Evolutionary conservation across 2,797 vertebrate species (phyloP).

Genomic region (Myripristis murdjan): DNA sequence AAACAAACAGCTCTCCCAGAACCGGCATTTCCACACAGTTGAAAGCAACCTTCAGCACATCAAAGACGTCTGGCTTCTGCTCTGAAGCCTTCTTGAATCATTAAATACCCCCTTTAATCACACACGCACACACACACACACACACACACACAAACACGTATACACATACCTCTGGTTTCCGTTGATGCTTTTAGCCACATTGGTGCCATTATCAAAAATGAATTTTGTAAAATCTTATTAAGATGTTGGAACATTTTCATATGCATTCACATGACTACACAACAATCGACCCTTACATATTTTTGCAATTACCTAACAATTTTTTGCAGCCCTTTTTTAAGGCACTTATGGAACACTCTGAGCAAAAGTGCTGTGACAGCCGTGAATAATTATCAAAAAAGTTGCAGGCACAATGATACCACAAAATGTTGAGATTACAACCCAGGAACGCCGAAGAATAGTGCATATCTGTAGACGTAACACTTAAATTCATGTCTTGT

Average conservation of each 20-base stretch:
- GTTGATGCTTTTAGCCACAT: constrained; percentile 26
- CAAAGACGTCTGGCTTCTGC: constrained; percentile 44
- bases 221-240: constrained; percentile 18
- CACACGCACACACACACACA: constrained; percentile 7
- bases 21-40: constrained; percentile 18
- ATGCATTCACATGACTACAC: neutral
- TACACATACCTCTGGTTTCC: constrained; percentile 23
- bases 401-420: no score
- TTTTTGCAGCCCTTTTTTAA: no score
- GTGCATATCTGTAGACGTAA: neutral
- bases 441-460: neutral
- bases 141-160: constrained; percentile 11
- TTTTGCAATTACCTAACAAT: no score
- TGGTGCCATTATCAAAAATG: constrained; percentile 2
- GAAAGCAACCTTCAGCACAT: constrained; percentile 54
- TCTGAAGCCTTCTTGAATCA: constrained; percentile 55
- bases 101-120: constrained; percentile 64
- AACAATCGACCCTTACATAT: no score
- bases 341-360: no score
- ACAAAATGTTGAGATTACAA: neutral
- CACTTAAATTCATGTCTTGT: neutral
- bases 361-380: no score
- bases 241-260: constrained; percentile 7
- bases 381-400: neutral
- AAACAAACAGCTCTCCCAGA: constrained; percentile 43